These are phyloP conservation scores for Pseudomugil tenellus DNA, from an alignment of 2,797 vertebrate species.

Conservation along the genomic window DNA sequence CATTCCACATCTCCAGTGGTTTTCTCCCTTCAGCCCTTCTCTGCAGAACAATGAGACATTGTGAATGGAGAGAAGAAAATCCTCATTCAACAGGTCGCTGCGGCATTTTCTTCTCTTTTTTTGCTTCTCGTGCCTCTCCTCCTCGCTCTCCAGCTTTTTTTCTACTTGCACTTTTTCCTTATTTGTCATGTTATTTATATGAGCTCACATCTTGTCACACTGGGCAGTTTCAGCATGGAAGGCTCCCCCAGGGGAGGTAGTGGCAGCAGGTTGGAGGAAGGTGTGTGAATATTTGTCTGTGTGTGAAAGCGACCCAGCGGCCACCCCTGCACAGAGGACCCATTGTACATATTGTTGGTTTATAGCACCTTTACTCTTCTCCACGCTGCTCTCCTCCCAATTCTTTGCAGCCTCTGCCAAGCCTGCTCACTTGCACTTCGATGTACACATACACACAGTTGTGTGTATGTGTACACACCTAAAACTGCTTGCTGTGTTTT, in stretches of 20 bases:
- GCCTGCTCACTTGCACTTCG: constrained; percentile 61
- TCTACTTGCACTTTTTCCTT: constrained; percentile 73
- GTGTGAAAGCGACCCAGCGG: constrained; percentile 48
- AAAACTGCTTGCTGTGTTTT: constrained; percentile 65
- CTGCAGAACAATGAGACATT: constrained; percentile 75
- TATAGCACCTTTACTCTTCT: constrained; percentile 77
- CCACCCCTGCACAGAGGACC: constrained; percentile 77
- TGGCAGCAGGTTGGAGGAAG: constrained; percentile 45
- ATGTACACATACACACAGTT: constrained; percentile 53
- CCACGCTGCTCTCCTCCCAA: constrained; percentile 46
- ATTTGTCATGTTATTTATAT: constrained; percentile 77
- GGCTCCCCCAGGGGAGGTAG: constrained; percentile 50
- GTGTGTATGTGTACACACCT: constrained; percentile 57
- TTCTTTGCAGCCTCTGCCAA: constrained; percentile 56
- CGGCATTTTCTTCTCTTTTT: constrained; percentile 7
- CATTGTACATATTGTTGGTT: constrained; percentile 76
- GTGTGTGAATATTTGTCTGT: constrained; percentile 36
- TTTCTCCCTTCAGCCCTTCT: constrained; percentile 26
- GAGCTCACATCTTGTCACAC: constrained; percentile 61
- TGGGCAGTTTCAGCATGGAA: constrained; percentile 60
- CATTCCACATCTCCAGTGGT: constrained; percentile 72
- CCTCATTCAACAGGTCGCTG: constrained; percentile 36
- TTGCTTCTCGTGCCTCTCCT: constrained; percentile 41
- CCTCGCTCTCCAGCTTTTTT: constrained; percentile 36
- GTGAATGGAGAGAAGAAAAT: constrained; percentile 65